Evolutionary conservation across 2,797 vertebrate species (phyloP).

Genomic region (Bradypodion pumilum): DNA sequence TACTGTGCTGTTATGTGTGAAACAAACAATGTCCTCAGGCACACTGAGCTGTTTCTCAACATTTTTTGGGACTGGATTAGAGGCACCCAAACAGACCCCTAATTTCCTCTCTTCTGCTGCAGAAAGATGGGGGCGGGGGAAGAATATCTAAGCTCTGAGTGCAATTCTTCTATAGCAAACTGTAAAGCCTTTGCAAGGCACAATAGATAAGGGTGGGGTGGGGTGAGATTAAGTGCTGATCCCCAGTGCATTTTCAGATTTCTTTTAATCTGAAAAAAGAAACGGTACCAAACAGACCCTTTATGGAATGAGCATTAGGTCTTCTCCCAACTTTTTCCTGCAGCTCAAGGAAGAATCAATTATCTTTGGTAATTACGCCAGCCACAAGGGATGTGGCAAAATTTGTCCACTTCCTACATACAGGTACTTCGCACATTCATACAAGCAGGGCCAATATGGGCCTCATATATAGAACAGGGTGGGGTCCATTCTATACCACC

Average conservation of each 20-base stretch:
- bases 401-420: neutral
- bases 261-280: neutral
- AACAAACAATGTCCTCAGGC: neutral
- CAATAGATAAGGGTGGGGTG: too few species aligned
- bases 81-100: neutral
- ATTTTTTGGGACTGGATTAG: neutral
- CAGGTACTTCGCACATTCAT: neutral
- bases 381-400: neutral
- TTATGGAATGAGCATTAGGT: neutral
- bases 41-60: neutral
- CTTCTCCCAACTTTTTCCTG: neutral
- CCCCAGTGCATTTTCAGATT: too few species aligned
- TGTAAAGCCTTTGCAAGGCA: neutral
- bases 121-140: neutral
- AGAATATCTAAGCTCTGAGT: neutral
- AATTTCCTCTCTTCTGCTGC: neutral
- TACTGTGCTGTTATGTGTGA: neutral
- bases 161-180: neutral
- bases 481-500: neutral
- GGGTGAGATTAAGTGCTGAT: neutral
- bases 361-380: neutral
- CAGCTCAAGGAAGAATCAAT: neutral
- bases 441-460: neutral
- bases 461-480: constrained; percentile 9
- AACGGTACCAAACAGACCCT: neutral